Evolutionary conservation across 2,113 vertebrate species (phyloP).

Genomic region (Hippopotamus amphibius): DNA sequence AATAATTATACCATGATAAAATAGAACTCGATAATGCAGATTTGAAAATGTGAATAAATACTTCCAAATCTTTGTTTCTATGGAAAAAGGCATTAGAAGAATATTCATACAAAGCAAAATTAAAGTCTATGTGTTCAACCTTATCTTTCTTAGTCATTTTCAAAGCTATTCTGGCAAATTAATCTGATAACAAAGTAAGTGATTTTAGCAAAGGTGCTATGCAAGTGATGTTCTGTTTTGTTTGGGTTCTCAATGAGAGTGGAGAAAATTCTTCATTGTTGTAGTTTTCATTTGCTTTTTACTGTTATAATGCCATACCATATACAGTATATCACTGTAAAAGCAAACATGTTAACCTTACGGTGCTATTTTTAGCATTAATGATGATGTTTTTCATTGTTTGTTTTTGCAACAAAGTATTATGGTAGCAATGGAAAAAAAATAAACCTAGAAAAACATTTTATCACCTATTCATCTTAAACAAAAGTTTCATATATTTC

Average conservation of each 20-base stretch:
- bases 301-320: conserved; percentile 38
- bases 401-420: conserved; percentile 65
- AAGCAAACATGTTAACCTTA: conserved; percentile 64
- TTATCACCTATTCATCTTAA: conserved; percentile 73
- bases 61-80: background rate
- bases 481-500: conserved; percentile 75
- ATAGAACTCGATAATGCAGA: background rate
- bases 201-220: conserved; percentile 50
- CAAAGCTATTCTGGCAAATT: conserved; percentile 24
- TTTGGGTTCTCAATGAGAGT: conserved; percentile 37
- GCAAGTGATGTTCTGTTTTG: conserved; percentile 1
- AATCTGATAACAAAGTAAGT: conserved; percentile 56
- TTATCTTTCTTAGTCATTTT: conserved; percentile 41
- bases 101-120: background rate
- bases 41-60: background rate
- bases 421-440: conserved; percentile 44
- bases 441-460: conserved; percentile 66
- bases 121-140: background rate
- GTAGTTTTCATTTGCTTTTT: conserved; percentile 72
- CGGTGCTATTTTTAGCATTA: conserved; percentile 55
- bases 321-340: conserved; percentile 20
- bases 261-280: background rate
- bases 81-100: background rate
- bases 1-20: background rate
- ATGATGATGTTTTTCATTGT: conserved; percentile 72